Percentiles rank a stretch among this genome's conserved stretches.
Evolutionary conservation across 2,113 vertebrate species (phyloP).

Genomic region (Hassar affinis): DNA sequence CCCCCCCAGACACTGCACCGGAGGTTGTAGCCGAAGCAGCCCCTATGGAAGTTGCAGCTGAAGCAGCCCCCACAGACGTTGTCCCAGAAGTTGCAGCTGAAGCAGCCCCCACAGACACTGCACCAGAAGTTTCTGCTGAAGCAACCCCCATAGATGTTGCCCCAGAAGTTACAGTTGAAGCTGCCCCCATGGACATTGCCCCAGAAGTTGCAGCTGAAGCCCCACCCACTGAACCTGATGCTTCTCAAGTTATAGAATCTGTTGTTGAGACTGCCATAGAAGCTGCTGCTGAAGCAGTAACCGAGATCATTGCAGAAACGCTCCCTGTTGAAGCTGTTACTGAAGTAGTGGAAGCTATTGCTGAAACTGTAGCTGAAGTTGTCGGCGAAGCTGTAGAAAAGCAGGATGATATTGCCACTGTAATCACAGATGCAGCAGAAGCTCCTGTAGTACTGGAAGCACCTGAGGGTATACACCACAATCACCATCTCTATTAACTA

Average conservation of each 20-base stretch:
- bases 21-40: not conserved
- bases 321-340: conserved; percentile 22
- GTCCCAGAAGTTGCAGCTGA: conserved; percentile 3
- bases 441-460: conserved; percentile 56
- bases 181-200: not conserved
- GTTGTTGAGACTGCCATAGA: conserved; percentile 42
- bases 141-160: not conserved
- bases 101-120: not conserved
- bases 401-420: conserved; percentile 32
- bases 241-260: conserved; percentile 13
- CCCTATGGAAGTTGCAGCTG: not conserved
- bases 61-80: not conserved
- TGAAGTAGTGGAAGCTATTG: conserved; percentile 56
- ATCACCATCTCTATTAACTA: conserved; percentile 46
- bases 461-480: conserved; percentile 65
- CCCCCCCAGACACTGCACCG: not conserved
- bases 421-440: conserved; percentile 46
- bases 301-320: conserved; percentile 44
- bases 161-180: not conserved
- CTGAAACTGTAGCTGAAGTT: conserved; percentile 50
- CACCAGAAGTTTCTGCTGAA: not conserved
- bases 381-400: conserved; percentile 51
- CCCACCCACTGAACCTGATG: conserved; percentile 28
- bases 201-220: conserved; percentile 15
- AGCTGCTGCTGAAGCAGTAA: conserved; percentile 21